Conservation (phyloP, 2,797 vertebrate species). For the Morelia viridis region DNA sequence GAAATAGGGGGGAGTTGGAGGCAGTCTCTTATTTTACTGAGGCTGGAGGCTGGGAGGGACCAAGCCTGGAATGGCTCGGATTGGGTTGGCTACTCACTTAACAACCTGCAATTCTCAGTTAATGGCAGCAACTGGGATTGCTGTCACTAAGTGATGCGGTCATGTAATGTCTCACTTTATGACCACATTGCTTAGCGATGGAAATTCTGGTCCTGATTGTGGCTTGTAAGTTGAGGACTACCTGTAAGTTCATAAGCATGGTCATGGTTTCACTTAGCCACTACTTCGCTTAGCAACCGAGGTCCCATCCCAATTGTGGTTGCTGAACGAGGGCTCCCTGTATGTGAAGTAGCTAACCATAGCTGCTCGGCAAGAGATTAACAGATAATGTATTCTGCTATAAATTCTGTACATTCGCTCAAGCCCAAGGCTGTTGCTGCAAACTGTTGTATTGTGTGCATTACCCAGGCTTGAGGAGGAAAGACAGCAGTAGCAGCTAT, state of each 20-base stretch:
- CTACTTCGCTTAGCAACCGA: background rate
- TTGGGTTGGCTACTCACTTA: too few relatives aligned
- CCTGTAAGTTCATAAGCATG: background rate
- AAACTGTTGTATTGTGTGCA: background rate
- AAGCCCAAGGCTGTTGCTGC: background rate
- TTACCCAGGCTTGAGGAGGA: background rate
- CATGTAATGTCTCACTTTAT: too few relatives aligned
- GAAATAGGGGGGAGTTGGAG: too few relatives aligned
- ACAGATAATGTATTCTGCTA: background rate
- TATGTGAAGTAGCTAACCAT: background rate
- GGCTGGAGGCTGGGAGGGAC: too few relatives aligned
- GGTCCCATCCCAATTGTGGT: background rate
- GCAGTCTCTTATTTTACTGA: too few relatives aligned
- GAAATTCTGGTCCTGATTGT: too few relatives aligned
- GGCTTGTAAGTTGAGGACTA: too few relatives aligned
- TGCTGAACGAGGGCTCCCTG: background rate
- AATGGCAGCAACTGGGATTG: too few relatives aligned
- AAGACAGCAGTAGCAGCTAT: background rate
- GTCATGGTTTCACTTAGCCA: background rate
- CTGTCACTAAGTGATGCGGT: too few relatives aligned
- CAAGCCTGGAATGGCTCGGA: too few relatives aligned
- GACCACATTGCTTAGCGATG: too few relatives aligned
- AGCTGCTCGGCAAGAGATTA: background rate
- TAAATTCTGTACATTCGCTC: background rate
- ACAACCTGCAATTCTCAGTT: too few relatives aligned